phyloP scores from a whole-genome alignment of 2,113 vertebrate genomes.

The Siniperca chuatsi region DNA sequence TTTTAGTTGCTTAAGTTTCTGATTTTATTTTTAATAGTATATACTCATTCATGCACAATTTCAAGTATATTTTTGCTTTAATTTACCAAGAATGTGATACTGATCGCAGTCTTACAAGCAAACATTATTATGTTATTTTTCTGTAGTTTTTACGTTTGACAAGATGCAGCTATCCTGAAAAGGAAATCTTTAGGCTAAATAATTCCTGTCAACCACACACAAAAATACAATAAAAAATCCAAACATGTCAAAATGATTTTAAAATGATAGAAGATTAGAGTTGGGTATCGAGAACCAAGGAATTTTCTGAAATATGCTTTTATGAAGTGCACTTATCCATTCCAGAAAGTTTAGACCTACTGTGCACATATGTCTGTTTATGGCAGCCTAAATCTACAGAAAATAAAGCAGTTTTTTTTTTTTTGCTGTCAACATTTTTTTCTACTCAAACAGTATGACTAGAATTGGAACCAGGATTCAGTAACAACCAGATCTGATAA shows the following conservation, averaged over 20 bases:
- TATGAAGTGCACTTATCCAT: not conserved
- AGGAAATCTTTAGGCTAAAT: not conserved
- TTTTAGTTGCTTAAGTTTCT: not conserved
- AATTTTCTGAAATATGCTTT: not conserved
- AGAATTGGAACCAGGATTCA: not conserved
- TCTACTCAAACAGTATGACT: slow-evolving; percentile 1
- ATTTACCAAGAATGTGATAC: not conserved
- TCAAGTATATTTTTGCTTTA: not conserved
- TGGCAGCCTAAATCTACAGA: not conserved
- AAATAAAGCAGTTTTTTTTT: not conserved
- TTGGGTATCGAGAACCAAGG: not conserved
- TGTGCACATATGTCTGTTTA: not conserved
- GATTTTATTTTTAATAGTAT: not conserved
- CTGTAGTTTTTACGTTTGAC: not conserved
- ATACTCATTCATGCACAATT: not conserved
- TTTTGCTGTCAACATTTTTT: not conserved
- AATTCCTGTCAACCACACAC: not conserved
- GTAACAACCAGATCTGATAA: slow-evolving; percentile 17
- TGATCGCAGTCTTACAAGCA: not conserved
- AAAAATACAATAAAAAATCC: not conserved
- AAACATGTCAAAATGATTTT: not conserved
- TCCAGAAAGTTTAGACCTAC: not conserved
- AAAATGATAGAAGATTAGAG: not conserved
- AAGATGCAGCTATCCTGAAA: not conserved
- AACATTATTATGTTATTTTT: not conserved